These are phyloP conservation scores for Erythrolamprus reginae DNA, from an alignment of 2,113 vertebrate species.

Conservation along the genomic window DNA sequence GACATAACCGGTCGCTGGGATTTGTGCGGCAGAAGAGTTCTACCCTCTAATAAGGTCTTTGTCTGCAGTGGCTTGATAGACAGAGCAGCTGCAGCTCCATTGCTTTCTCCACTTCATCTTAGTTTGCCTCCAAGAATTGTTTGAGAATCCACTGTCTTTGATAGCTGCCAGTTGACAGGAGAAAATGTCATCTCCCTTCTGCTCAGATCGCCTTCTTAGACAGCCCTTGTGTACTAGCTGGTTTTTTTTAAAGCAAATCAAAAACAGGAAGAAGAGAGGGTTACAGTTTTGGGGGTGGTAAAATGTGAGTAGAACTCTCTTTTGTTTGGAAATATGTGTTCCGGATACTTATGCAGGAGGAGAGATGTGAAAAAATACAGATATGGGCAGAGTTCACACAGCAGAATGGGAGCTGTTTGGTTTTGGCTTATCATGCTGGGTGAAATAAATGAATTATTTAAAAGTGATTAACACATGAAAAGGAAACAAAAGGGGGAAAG, in stretches of 20 bases:
- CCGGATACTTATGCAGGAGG: not conserved
- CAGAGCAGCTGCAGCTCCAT: too few relatives aligned
- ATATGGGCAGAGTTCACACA: not conserved
- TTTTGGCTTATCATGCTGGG: not conserved
- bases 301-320: not conserved
- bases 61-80: too few relatives aligned
- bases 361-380: not conserved
- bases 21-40: not conserved
- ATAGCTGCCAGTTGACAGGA: too few relatives aligned
- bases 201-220: not conserved
- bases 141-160: not conserved
- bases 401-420: not conserved
- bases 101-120: not conserved
- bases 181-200: not conserved
- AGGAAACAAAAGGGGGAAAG: not conserved
- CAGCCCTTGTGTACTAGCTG: not conserved
- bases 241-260: not conserved
- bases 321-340: not conserved
- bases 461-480: not conserved
- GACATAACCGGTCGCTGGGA: too few relatives aligned
- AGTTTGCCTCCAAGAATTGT: not conserved
- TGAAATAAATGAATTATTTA: not conserved
- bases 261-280: not conserved
- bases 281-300: not conserved
- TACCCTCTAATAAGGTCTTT: not conserved